A percentile compares a stretch with the other conserved stretches of the same genome.
These are phyloP conservation scores for Rhyacichthys aspro DNA, from an alignment of 2,797 vertebrate species.

Conservation along the genomic window DNA sequence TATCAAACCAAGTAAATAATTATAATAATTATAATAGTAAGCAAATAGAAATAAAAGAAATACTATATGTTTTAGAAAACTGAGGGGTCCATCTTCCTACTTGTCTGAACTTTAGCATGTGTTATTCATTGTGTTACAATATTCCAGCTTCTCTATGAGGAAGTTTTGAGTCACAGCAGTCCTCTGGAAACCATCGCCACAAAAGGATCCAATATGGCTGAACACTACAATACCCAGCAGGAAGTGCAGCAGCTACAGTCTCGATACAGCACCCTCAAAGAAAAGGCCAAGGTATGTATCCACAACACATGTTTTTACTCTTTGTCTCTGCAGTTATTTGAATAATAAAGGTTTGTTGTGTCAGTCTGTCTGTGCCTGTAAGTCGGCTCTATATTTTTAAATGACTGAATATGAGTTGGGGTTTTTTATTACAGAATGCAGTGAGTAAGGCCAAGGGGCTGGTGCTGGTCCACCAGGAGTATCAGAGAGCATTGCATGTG, in stretches of 20 bases:
- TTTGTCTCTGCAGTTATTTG: conserved; percentile 24
- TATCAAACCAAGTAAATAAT: too few species aligned
- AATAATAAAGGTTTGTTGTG: conserved; percentile 24
- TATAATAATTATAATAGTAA: too few species aligned
- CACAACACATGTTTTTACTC: conserved; percentile 5
- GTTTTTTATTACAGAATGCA: conserved; percentile 79
- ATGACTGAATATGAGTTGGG: background rate
- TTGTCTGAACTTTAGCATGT: conserved; percentile 7
- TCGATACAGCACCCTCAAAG: conserved; percentile 85
- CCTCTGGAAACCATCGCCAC: conserved; percentile 90
- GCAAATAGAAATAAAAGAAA: too few species aligned
- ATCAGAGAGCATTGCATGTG: conserved; percentile 89
- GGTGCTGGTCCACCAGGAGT: conserved; percentile 90
- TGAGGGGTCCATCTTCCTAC: background rate
- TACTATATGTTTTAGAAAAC: too few species aligned
- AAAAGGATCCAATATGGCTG: conserved; percentile 91
- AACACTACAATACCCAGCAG: conserved; percentile 88
- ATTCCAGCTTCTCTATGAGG: conserved; percentile 91
- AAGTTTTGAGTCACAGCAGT: conserved; percentile 90
- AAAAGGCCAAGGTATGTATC: conserved; percentile 85
- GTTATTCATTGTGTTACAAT: conserved; percentile 21
- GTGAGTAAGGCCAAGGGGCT: conserved; percentile 88
- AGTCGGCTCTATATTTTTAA: background rate
- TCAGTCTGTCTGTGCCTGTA: background rate
- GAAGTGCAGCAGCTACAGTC: conserved; percentile 92